Evolutionary conservation across 2,113 vertebrate genomes (phyloP).

Genomic region (Lagenorhynchus albirostris): DNA sequence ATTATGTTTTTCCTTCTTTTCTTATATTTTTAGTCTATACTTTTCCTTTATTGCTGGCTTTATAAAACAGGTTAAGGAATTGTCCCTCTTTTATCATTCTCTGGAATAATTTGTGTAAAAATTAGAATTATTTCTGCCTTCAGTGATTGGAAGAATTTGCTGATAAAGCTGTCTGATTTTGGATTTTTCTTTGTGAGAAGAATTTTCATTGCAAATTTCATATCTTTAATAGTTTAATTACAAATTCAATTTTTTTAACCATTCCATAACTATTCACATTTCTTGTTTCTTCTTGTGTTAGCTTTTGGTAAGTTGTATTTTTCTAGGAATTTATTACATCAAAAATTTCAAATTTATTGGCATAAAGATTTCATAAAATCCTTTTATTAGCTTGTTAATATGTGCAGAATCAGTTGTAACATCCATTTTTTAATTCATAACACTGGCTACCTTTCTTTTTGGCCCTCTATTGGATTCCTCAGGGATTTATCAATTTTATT

Average conservation of each 20-base stretch:
- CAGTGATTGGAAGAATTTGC: constrained; percentile 9
- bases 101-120: constrained; percentile 33
- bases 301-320: background rate
- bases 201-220: constrained; percentile 18
- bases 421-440: background rate
- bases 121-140: constrained; percentile 40
- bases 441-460: background rate
- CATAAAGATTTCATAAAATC: constrained; percentile 22
- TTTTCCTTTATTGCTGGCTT: background rate
- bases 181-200: constrained; percentile 35
- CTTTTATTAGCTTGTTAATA: background rate
- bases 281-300: background rate
- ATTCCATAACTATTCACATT: background rate
- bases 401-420: background rate
- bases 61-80: background rate
- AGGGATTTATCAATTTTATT: background rate
- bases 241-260: background rate
- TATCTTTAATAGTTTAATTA: constrained; percentile 37
- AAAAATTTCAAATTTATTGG: background rate
- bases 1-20: background rate
- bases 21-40: constrained; percentile 17
- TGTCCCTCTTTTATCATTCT: background rate
- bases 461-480: background rate
- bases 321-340: constrained; percentile 31
- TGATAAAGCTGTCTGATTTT: constrained; percentile 12